phyloP scores from a whole-genome alignment of 2,797 vertebrate species.

The Chanos chanos region DNA sequence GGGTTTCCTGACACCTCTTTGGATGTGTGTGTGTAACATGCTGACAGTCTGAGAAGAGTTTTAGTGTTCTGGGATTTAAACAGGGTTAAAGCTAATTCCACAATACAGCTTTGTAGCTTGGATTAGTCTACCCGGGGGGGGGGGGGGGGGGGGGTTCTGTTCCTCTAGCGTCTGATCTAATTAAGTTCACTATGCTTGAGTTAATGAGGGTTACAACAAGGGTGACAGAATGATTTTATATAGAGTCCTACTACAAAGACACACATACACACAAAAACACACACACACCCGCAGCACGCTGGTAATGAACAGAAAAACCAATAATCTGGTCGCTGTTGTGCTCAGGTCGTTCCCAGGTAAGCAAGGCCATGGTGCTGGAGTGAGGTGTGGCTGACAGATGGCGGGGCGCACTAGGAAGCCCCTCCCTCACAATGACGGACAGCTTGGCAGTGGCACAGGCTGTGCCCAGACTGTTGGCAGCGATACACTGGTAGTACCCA shows the following conservation, averaged over 20 bases:
- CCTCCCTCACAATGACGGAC: conserved; percentile 89
- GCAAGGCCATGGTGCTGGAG: conserved; percentile 84
- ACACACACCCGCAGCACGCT: conserved; percentile 77
- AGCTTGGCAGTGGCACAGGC: conserved; percentile 89
- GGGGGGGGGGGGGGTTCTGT: conserved; percentile 8
- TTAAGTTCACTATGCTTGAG: conserved; percentile 13
- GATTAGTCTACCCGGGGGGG: conserved; percentile 6
- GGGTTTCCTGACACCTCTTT: too few species aligned
- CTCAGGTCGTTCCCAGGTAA: conserved; percentile 90
- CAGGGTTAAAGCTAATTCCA: too few species aligned
- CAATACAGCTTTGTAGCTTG: neutral
- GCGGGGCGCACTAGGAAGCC: conserved; percentile 88
- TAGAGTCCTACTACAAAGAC: neutral
- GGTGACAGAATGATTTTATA: neutral
- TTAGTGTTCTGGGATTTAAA: too few species aligned
- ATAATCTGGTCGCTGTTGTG: conserved; percentile 94
- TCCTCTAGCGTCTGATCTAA: conserved; percentile 11
- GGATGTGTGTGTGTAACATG: neutral
- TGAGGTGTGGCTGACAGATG: conserved; percentile 76
- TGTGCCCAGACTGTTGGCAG: conserved; percentile 85
- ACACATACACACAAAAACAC: conserved; percentile 8
- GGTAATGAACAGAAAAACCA: conserved; percentile 95
- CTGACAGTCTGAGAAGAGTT: neutral
- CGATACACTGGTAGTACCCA: conserved; percentile 95
- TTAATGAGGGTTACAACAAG: conserved; percentile 15